Percentiles rank a stretch among this genome's conserved stretches.
These are phyloP conservation scores for Adoxophyes honmai DNA, from an alignment of 1,140 invertebrate species.

Conservation along the genomic window DNA sequence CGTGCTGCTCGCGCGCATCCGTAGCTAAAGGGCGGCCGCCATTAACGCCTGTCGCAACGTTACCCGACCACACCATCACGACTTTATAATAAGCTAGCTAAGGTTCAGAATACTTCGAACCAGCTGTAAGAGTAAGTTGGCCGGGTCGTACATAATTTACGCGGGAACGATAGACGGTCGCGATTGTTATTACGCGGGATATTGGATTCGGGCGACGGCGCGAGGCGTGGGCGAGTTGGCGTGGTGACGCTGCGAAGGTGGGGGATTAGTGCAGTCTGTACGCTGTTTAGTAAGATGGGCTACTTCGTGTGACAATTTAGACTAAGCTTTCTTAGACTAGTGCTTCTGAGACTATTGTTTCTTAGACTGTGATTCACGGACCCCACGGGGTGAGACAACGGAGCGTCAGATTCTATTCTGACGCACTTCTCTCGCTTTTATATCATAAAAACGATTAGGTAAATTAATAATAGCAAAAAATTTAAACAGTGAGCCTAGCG, in stretches of 20 bases:
- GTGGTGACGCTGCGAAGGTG: neutral
- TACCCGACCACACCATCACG: neutral
- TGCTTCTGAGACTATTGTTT: too few relatives aligned
- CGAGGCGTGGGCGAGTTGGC: neutral
- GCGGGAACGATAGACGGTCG: conserved; percentile 66
- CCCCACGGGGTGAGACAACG: too few relatives aligned
- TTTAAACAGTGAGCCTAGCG: too few relatives aligned
- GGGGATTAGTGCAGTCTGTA: too few relatives aligned
- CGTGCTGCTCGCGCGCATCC: conserved; percentile 9
- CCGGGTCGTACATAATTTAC: conserved; percentile 62
- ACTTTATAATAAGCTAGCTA: conserved; percentile 21
- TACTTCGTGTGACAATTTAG: too few relatives aligned
- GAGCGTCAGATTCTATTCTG: too few relatives aligned
- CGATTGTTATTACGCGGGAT: conserved; percentile 69
- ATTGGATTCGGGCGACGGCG: conserved; percentile 57
- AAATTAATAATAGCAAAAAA: too few relatives aligned
- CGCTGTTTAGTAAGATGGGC: too few relatives aligned
- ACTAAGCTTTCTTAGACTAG: too few relatives aligned
- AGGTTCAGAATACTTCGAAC: conserved; percentile 23
- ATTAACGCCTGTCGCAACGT: conserved; percentile 8
- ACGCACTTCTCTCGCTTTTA: too few relatives aligned
- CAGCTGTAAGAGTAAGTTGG: conserved; percentile 23
- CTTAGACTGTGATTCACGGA: too few relatives aligned
- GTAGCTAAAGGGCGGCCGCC: conserved; percentile 5
- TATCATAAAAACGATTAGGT: too few relatives aligned